Evolutionary conservation across 2,113 vertebrate genomes (phyloP), one percentile per base, ranked within the genome.

Genomic region (Tor tambroides): DNA sequence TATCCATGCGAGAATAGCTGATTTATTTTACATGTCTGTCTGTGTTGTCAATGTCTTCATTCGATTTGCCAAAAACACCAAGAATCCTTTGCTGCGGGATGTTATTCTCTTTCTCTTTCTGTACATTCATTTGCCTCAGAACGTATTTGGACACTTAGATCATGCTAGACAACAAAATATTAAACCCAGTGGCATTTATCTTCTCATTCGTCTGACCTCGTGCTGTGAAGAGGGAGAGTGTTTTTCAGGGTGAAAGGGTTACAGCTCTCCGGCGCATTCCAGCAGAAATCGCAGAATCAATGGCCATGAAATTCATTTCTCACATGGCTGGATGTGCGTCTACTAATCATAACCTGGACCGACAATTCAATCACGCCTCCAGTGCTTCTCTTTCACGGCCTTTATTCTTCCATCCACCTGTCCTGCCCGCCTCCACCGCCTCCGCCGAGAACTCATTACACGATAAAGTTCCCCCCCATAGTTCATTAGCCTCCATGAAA

Each of bases 281-380:
- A 87, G 89, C 67, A 93, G 92, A 93, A 94, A 92, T 92, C 77
- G 59, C 91, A 91, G 92, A 95, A 93, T 94, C 94, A 95, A 94
- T 94, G 93, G 93, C 92, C 95, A 94, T 95, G 94, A 95, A 95
- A 95, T 95, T 94, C 91, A 95, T 95, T 95, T 93, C 91, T 93
- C 94, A 94, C 93, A 95, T 94, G 94, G 92, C 81, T 89, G 92
- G 92, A 91, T 95, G 93, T 91, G 91, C 63, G 86, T 89, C 92
- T 93, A 92, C 93, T 94, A 93, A 95, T 95, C 94, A 95, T 95
- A 95, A 95, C 93, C 93, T 92, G 91, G 89, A 90, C 94, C 94
- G 94, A 95, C 94, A 95, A 93, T 94, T 94, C 94, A 94, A 94
- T 93, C 91, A 88, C 8, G 74, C 43, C 15, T 82, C 61, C 83